Base-by-base conservation (phyloP, 2,797 vertebrate species). In the Cygnus olor region DNA sequence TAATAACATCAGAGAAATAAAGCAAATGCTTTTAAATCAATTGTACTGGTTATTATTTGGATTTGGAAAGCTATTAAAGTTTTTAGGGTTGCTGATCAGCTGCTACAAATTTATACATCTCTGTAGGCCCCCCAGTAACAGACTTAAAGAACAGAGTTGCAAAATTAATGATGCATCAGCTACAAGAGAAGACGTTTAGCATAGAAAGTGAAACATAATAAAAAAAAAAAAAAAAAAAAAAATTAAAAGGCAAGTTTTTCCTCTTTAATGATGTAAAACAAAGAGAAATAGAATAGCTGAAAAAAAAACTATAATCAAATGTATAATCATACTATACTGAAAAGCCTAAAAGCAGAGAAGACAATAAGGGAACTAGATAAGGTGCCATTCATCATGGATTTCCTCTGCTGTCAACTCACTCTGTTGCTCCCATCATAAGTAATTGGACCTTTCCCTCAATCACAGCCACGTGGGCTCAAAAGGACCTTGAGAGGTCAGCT, bases 371-470 rank as follows among this genome's bases (percentile, higher is more conserved):
- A 94, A 61, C 61, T 38, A 94, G 88, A 78, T 94, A 90, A 95
- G 60, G 60, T 78, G 30, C 38, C 69, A 91, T 90, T 93, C 88
- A 54, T 94, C 88, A 80, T 9, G 42, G n/a, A 71, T 94, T 97
- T 96, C 93, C 95, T 94, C 71, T 61, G 78, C 93, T 93, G 91
- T 88, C 91, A 94, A 44, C 74, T 90, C n/a, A 25, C 53, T 73
- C 47, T 8, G 7, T 77, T 8, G 2, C 70, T 94, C 88, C 71
- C 78, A 78, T 94, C 78, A 53, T 68, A 91, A 94, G 83, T 94
- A 94, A 94, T 93, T 78, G 74, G 94, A 65, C 49, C 57, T 83
- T 94, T 74, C 76, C 65, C 87, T 93, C 94, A 94, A 32, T 95
- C 89, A 93, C 57, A 85, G 19, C 72, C 93, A 92, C 18, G 34